A percentile compares a stretch with the other conserved stretches of the same genome.
Conservation (phyloP, 2,888 invertebrate genomes). For the Polydrusus cervinus region DNA sequence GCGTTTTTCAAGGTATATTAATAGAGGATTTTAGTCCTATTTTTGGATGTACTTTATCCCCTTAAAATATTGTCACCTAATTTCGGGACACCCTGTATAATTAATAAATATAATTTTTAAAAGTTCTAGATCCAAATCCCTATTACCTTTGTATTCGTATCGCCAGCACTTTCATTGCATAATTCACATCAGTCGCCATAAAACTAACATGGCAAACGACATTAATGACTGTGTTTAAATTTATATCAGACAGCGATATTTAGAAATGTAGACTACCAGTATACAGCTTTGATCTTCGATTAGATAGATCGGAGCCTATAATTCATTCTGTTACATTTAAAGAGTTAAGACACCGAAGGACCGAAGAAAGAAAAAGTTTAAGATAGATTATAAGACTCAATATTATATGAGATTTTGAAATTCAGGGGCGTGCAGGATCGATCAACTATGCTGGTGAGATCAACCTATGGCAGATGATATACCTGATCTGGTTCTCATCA, state of each 20-base stretch:
- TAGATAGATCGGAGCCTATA: slow-evolving; percentile 40
- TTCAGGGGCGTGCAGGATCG: background rate
- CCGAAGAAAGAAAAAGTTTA: slow-evolving; percentile 12
- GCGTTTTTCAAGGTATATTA: too few species aligned
- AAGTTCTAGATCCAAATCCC: background rate
- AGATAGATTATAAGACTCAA: slow-evolving; percentile 20
- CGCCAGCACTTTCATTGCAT: background rate
- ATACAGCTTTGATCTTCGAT: slow-evolving; percentile 38
- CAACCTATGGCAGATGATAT: too few species aligned
- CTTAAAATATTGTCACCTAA: too few species aligned
- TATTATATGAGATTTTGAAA: background rate
- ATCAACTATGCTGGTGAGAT: too few species aligned
- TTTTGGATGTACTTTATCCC: too few species aligned
- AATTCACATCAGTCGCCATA: slow-evolving; percentile 18
- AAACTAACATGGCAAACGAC: slow-evolving; percentile 23
- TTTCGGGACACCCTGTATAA: background rate
- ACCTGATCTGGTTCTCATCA: too few species aligned
- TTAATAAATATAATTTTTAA: background rate
- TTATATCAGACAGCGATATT: slow-evolving; percentile 40
- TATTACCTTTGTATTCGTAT: slow-evolving; percentile 1
- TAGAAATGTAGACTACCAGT: slow-evolving; percentile 37
- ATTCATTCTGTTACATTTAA: slow-evolving; percentile 39
- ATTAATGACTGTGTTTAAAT: slow-evolving; percentile 37
- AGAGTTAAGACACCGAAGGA: slow-evolving; percentile 22
- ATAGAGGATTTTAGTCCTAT: too few species aligned